These are phyloP conservation scores for cattle (Bos taurus) DNA, from an alignment of 2,113 vertebrate genomes.

Conservation along the genomic window ARS-UCD2.0 NC_037344.1:21325501-21326000, in stretches of 20 bases:
- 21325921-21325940: neutral
- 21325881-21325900: neutral
- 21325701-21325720: neutral
- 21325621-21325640: neutral
- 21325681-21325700: neutral
- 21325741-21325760: neutral
- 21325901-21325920: neutral
- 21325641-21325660: neutral
- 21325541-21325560: neutral
- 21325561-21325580: neutral
- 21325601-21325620: rapidly evolving
- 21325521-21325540: neutral
- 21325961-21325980: neutral
- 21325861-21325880: neutral
- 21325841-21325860: neutral
- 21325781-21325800: neutral
- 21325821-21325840: neutral
- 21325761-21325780: neutral
- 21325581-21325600: neutral
- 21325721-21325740: neutral
- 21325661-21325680: neutral
- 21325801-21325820: neutral
- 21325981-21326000: neutral
- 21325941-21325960: neutral
- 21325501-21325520: neutral